Evolutionary conservation across 2,797 vertebrate species (phyloP).

Genomic region (Rhinogobio ventralis): DNA sequence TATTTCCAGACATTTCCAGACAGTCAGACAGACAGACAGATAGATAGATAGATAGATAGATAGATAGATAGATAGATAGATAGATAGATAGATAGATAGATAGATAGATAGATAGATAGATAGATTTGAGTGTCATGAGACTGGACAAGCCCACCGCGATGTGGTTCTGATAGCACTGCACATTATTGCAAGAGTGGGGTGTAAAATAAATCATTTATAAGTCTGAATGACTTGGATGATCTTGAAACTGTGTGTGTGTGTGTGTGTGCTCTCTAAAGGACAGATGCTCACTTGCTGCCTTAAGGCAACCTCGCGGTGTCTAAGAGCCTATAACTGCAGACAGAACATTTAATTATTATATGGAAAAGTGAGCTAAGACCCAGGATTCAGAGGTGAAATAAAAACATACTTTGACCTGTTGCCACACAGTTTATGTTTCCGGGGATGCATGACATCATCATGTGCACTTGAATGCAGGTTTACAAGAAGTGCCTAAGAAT

Average conservation of each 20-base stretch:
- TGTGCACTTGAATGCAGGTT: constrained; percentile 11
- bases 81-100: background rate
- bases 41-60: background rate
- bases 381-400: constrained; percentile 13
- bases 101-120: background rate
- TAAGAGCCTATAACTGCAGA: constrained; percentile 74
- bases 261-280: constrained; percentile 60
- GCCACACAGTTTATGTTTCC: constrained; percentile 19
- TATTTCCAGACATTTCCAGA: too few species aligned
- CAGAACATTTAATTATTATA: constrained; percentile 75
- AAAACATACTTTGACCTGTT: constrained; percentile 30
- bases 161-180: constrained; percentile 12
- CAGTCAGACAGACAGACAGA: background rate
- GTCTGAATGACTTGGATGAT: constrained; percentile 35
- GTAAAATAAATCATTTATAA: constrained; percentile 39
- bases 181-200: constrained; percentile 15
- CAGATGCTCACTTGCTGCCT: constrained; percentile 66
- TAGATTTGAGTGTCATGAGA: background rate
- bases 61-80: background rate
- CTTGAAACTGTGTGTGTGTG: constrained; percentile 46
- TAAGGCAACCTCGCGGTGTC: constrained; percentile 69
- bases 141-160: constrained; percentile 6
- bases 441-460: constrained; percentile 27
- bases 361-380: constrained; percentile 65
- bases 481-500: background rate